phyloP scores from a whole-genome alignment of 2,888 invertebrate species.

The Ommatoiulus sabulosus region DNA sequence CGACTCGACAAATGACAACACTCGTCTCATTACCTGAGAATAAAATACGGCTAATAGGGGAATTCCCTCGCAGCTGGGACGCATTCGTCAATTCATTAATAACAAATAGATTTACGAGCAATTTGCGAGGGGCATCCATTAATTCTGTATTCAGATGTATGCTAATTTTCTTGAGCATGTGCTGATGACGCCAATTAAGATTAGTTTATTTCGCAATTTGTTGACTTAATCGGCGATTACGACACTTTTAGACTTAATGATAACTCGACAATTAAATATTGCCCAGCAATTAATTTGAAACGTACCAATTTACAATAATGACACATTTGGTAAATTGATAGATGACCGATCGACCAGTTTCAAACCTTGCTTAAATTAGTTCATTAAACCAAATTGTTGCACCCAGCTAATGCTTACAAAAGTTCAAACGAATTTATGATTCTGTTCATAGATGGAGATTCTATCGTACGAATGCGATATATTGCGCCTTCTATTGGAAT shows the following conservation, averaged over 20 bases:
- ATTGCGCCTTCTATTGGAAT: no score
- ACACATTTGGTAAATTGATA: no score
- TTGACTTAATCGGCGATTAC: neutral
- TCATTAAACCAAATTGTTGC: no score
- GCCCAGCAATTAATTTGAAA: no score
- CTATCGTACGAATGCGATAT: no score
- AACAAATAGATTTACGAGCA: neutral
- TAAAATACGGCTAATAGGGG: neutral
- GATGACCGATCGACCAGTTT: no score
- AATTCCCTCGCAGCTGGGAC: neutral
- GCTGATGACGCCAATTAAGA: neutral
- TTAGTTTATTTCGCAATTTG: neutral
- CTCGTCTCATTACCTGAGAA: neutral
- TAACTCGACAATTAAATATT: neutral
- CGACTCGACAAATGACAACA: no score
- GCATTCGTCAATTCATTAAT: neutral
- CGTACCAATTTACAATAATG: no score
- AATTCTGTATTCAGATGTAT: neutral
- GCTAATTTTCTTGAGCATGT: neutral
- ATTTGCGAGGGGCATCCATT: neutral
- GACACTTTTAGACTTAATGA: neutral
- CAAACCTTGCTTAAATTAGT: no score
- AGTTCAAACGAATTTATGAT: no score
- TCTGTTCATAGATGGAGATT: no score
- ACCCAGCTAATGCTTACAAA: no score